A percentile compares a stretch with the other conserved stretches of the same genome.
These are phyloP conservation scores for Emydocephalus ijimae DNA, from an alignment of 2,113 vertebrate genomes.

Conservation along the genomic window DNA sequence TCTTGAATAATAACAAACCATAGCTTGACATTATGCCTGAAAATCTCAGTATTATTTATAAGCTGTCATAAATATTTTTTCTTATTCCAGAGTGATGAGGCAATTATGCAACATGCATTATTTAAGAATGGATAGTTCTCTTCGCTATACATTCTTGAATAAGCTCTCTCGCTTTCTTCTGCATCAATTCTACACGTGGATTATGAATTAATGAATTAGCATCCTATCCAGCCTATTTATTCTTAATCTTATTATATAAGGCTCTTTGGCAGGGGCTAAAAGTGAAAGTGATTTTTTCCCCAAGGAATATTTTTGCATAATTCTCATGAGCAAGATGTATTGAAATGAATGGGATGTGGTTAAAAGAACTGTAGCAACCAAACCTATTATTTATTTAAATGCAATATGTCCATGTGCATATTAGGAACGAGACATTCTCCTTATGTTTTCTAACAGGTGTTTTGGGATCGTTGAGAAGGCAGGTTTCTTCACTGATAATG, in stretches of 20 bases:
- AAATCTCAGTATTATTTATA: neutral
- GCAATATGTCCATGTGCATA: neutral
- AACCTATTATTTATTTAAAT: neutral
- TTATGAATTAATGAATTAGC: neutral
- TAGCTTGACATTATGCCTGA: neutral
- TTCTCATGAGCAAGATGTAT: neutral
- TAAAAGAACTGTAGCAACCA: neutral
- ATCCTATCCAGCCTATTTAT: neutral
- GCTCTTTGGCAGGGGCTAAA: neutral
- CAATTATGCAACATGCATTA: neutral
- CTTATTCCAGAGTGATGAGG: constrained; percentile 17
- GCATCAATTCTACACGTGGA: neutral
- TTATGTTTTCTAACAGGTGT: neutral
- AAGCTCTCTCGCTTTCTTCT: neutral
- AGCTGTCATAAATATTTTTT: constrained; percentile 8
- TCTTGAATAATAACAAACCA: neutral
- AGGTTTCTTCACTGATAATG: neutral
- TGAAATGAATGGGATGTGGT: neutral
- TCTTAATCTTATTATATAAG: neutral
- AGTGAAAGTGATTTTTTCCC: neutral
- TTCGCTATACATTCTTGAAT: neutral
- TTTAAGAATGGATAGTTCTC: neutral
- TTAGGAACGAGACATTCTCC: neutral
- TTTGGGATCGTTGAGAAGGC: neutral
- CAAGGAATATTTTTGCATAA: neutral